phyloP scores from a whole-genome alignment of 2,797 vertebrate genomes.

The Euphonia xanthogaster region DNA sequence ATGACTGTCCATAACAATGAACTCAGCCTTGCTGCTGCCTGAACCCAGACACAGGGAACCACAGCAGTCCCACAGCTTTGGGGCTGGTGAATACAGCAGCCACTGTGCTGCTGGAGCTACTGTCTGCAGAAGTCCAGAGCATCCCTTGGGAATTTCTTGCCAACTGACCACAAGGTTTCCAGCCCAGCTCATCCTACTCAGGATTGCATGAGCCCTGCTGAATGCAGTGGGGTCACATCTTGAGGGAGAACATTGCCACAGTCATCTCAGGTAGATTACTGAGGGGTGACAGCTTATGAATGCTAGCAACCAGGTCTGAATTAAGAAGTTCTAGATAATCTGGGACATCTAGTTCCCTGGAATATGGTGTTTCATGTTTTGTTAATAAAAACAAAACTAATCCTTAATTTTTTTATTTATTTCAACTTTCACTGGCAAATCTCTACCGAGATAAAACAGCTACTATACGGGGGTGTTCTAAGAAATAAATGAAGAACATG shows the following conservation, averaged over 20 bases:
- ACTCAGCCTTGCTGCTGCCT: background rate
- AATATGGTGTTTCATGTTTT: background rate
- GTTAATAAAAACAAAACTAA: background rate
- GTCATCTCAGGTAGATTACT: background rate
- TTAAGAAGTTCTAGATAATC: background rate
- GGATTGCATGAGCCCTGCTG: background rate
- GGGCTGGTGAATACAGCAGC: background rate
- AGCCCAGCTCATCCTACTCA: background rate
- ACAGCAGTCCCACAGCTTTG: background rate
- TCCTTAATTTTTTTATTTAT: background rate
- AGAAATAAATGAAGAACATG: background rate
- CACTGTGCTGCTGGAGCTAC: background rate
- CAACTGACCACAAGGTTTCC: background rate
- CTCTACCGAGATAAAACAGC: background rate
- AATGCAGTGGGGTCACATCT: background rate
- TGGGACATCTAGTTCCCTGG: background rate
- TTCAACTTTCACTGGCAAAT: background rate
- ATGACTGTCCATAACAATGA: rapidly evolving
- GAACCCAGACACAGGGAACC: background rate
- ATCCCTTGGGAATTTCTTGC: background rate
- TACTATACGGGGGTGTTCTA: background rate
- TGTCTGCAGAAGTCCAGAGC: background rate
- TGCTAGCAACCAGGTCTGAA: background rate
- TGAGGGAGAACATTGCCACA: background rate
- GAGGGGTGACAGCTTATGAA: background rate